Evolutionary conservation across 1,140 invertebrate species (phyloP), one percentile per base, ranked within the genome.

Genomic region (Heliconius congener): DNA sequence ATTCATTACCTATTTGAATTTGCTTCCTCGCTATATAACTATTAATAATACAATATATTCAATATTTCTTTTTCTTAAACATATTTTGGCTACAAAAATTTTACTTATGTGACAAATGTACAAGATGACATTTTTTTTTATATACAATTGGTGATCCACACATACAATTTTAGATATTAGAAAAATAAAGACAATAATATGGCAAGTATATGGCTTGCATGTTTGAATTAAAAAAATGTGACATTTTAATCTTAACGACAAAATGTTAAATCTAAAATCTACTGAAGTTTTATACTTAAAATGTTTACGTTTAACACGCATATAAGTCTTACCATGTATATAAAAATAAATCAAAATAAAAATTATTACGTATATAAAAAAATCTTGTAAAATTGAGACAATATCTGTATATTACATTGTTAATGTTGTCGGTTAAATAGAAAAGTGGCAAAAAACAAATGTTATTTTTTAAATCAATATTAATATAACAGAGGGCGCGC

Each of bases 151-250:
- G 60, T 66, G 27, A 66, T 30, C 27, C 1, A 66, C 60, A 66
- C 16, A 16, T 66, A 66, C 60, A 66, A 30, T 27, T 66, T 66
- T 13, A 30, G 3, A 23, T 66, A 66, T 30, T 66, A 66, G 13
- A 27, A 30, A 30, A 23, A 60, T 11, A 11, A 60, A 60, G 1
- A 60, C 19, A n/a, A 80, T 73, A 66, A 82, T 87, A 86, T 88
- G 87, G 87, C 87, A 88, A 88, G 86, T 83, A 71, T 66, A 88
- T 86, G 87, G 87, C 85, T 78, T 71, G 72, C 76, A 73, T 9
- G 23, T 4, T 66, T 66, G 11, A 66, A 73, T 52, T 1, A 52
- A 81, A 71, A 78, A 39, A 66, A 34, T 60, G 52, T 76, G 46
- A 71, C 73, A 71, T 71, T 27, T 23, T 37, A 18, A 52, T 42